Percentiles rank a stretch among this genome's conserved stretches.
Evolutionary conservation across 2,113 vertebrate genomes (phyloP).

Genomic region (Columba janthina): DNA sequence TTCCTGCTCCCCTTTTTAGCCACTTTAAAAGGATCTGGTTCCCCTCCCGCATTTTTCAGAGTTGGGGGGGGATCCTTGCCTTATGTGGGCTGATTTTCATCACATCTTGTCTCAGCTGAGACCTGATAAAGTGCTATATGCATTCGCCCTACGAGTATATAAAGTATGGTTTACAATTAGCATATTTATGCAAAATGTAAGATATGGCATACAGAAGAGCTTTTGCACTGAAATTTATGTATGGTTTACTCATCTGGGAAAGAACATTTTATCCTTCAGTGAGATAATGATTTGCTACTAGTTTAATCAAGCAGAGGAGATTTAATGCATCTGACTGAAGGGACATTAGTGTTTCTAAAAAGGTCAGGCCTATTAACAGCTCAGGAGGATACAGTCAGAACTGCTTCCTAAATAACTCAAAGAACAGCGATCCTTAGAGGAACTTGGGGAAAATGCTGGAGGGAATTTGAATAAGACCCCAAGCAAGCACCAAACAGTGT

Average conservation of each 20-base stretch:
- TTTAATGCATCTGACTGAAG: conserved; percentile 29
- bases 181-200: neutral
- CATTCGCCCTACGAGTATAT: neutral
- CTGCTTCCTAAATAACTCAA: neutral
- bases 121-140: neutral
- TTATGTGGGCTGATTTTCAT: neutral
- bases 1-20: neutral
- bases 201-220: neutral
- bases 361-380: conserved; percentile 44
- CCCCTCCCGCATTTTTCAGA: accelerated
- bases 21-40: neutral
- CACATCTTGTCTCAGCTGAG: neutral
- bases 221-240: neutral
- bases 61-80: neutral
- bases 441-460: neutral
- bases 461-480: neutral
- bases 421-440: neutral
- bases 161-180: neutral
- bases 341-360: neutral
- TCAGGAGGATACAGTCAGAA: neutral
- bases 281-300: conserved; percentile 52
- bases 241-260: neutral
- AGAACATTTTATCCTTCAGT: conserved; percentile 8
- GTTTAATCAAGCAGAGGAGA: conserved; percentile 38
- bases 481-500: accelerated